Base-by-base conservation (phyloP, 2,113 vertebrate species). In the Gymnocephalus cernua region DNA sequence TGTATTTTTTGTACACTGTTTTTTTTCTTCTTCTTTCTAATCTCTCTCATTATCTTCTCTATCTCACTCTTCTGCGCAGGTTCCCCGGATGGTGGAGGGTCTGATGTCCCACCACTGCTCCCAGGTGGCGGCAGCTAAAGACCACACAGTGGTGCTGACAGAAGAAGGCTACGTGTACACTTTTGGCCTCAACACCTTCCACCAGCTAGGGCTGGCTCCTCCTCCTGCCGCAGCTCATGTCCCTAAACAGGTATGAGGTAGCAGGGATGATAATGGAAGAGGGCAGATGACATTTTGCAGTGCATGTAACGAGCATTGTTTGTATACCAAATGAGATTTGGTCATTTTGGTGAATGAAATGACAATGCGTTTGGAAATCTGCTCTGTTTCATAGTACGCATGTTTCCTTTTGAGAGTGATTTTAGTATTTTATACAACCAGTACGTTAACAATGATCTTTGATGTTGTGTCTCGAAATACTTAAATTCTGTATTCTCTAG, bases 71-170 rank as follows among this genome's bases (percentile, higher is more conserved):
- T 86, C 16, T 66, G 65, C 74, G 12, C 85, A 99, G 97, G 88
- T 99, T 86, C 98, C 98, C 50, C 96, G 97, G 59, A 93, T 97
- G 70, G 97, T 99, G 66, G 96, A 99, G 93, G 96, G 96, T 73
- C 94, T 99, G 61, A 89, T 91, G 91, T 95, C 93, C 84, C 96
- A 99, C 86, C 96, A 95, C 82, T 98, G 97, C 91, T 95, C 95
- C 48, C 97, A 97, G 82, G 95, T 99, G 81, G 97, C 97, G 69
- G 98, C 97, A 82, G 97, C 98, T 73, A 96, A 97, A 91, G 98
- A 99, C 95, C 98, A 99, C 90, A 99, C 98, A 0, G 95, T 98
- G 88, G 96, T 98, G 79, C 91, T 99, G 91, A 98, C 97, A 54
- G 97, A 99, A 92, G 97, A 97, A 79, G 98, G 98, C 84, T 96